Conservation (phyloP, 1,140 invertebrate genomes). For the Pteromalus puparum region DNA sequence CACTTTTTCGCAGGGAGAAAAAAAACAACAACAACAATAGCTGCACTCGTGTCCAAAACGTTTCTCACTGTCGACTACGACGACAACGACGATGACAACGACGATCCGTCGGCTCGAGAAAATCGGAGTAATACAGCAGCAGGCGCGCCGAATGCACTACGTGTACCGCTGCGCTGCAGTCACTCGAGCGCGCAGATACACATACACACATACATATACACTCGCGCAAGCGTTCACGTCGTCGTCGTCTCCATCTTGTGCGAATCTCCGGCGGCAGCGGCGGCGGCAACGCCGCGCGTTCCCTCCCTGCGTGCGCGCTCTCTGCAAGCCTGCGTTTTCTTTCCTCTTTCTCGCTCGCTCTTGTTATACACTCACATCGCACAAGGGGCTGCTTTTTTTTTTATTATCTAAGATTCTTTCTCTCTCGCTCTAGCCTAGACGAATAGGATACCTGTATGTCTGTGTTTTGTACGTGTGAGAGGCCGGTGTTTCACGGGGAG, state of each 20-base stretch:
- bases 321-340: not conserved
- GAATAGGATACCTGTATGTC: not conserved
- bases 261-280: slow-evolving; percentile 5
- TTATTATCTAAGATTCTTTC: not conserved
- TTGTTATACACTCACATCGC: not conserved
- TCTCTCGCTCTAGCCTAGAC: not conserved
- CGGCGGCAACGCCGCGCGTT: slow-evolving; percentile 5
- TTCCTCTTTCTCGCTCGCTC: slow-evolving; percentile 19
- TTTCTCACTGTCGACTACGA: too few species aligned
- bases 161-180: not conserved
- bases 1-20: not conserved
- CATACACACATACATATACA: not conserved
- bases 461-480: not conserved
- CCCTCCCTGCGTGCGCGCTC: not conserved
- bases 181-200: not conserved
- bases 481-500: not conserved
- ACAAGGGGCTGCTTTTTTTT: not conserved
- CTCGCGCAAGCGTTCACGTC: not conserved
- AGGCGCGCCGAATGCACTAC: not conserved
- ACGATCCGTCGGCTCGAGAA: too few species aligned
- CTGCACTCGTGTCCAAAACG: too few species aligned
- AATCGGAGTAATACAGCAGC: too few species aligned
- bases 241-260: slow-evolving; percentile 40
- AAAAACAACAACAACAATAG: not conserved
- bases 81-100: too few species aligned